These are phyloP conservation scores for Lasius fuliginosus DNA, from an alignment of 2,888 invertebrate species.

Conservation along the genomic window DNA sequence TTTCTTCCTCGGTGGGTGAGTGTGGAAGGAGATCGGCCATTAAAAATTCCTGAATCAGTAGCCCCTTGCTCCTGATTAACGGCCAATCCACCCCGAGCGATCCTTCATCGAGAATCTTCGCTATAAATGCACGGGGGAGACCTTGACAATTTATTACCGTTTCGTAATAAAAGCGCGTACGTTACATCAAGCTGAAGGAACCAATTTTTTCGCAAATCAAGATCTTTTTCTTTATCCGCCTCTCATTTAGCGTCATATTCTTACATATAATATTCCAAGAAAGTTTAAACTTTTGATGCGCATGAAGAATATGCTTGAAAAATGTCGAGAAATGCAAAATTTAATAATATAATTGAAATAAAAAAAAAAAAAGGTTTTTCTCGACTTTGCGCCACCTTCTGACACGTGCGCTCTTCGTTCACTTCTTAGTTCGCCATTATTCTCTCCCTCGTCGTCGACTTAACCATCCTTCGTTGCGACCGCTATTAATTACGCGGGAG, in stretches of 20 bases:
- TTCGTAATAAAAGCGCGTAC: constrained; percentile 52
- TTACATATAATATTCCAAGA: background rate
- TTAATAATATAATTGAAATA: background rate
- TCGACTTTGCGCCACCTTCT: constrained; percentile 1
- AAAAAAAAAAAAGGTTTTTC: background rate
- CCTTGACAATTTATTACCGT: constrained; percentile 66
- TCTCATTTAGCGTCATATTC: background rate
- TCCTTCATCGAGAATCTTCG: constrained; percentile 58
- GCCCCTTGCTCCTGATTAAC: constrained; percentile 77
- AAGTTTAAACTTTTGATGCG: background rate
- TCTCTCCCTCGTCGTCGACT: constrained; percentile 50
- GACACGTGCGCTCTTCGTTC: constrained; percentile 2
- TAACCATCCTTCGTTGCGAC: constrained; percentile 47
- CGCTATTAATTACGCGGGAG: constrained; percentile 66
- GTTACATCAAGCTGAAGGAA: constrained; percentile 16
- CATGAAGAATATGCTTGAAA: background rate
- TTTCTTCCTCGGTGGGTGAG: constrained; percentile 56
- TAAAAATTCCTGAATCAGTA: constrained; percentile 80
- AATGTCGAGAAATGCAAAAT: background rate
- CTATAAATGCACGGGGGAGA: constrained; percentile 47
- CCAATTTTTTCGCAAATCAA: constrained; percentile 25
- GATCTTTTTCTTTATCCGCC: background rate
- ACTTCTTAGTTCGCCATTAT: constrained; percentile 55
- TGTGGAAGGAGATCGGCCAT: constrained; percentile 71
- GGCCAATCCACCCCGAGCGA: constrained; percentile 69